A percentile compares a stretch with the other conserved stretches of the same genome.
Evolutionary conservation across 2,113 vertebrate genomes (phyloP).

Genomic region (Corynorhinus townsendii): DNA sequence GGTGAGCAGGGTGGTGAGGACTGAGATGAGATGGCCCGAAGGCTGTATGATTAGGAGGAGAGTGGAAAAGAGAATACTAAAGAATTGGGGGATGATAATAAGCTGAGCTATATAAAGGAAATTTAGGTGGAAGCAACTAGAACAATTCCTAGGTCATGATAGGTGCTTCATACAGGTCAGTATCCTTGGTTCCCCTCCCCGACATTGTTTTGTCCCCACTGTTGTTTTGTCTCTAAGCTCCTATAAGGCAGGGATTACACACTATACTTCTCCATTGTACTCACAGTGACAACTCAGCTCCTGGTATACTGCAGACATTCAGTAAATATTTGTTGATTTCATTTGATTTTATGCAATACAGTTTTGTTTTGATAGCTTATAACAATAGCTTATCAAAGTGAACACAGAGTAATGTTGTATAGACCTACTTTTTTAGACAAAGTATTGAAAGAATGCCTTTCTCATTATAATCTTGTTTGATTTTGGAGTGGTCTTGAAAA

Average conservation of each 20-base stretch:
- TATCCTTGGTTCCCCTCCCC: neutral
- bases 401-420: constrained; percentile 34
- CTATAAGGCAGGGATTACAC: neutral
- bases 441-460: constrained; percentile 27
- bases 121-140: neutral
- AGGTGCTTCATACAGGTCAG: neutral
- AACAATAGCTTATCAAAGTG: constrained; percentile 38
- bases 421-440: neutral
- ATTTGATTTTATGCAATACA: constrained; percentile 23
- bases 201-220: neutral
- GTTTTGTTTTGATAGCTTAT: constrained; percentile 25
- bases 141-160: neutral
- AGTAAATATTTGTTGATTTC: constrained; percentile 23
- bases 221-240: neutral
- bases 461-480: constrained; percentile 41
- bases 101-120: neutral
- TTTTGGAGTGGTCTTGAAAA: constrained; percentile 38
- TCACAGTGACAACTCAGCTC: neutral
- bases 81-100: neutral
- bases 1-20: neutral
- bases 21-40: neutral
- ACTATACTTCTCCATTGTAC: neutral
- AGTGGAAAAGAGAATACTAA: neutral
- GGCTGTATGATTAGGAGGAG: neutral
- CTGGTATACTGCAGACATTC: neutral